Evolutionary conservation across 2,888 invertebrate genomes (phyloP).

Genomic region (Poecilobothrus nobilitatus): DNA sequence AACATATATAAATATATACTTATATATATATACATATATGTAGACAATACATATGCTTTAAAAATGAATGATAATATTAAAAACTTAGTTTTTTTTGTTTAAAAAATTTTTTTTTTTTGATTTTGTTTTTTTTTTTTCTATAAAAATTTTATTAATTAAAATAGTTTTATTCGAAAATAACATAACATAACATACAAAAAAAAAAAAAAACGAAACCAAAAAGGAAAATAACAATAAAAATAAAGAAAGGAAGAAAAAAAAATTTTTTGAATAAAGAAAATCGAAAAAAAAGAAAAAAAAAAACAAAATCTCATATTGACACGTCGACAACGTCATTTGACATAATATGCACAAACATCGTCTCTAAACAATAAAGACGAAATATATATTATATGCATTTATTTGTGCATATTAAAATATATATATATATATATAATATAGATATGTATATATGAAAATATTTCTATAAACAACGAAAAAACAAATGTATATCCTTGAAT

Average conservation of each 20-base stretch:
- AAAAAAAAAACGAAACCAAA: too few species aligned
- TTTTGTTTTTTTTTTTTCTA: background rate
- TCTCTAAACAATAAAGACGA: background rate
- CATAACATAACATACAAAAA: background rate
- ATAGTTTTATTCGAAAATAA: background rate
- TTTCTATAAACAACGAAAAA: background rate
- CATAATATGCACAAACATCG: background rate
- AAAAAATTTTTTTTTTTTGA: background rate
- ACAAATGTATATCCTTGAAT: background rate
- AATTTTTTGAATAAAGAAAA: too few species aligned
- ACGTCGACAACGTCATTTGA: slow-evolving; percentile 6
- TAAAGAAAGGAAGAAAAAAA: too few species aligned
- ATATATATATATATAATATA: background rate
- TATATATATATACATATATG: too few species aligned
- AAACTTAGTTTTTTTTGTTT: background rate
- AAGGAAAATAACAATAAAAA: too few species aligned
- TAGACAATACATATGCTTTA: too few species aligned
- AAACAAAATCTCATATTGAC: background rate
- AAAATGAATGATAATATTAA: background rate
- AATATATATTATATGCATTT: background rate
- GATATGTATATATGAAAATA: background rate
- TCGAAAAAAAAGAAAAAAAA: background rate
- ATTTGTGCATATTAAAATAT: background rate
- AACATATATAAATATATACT: too few species aligned
- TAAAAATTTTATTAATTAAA: slow-evolving; percentile 6